phyloP scores from a whole-genome alignment of 2,888 invertebrate species.

The Strigamia transsilvanica region DNA sequence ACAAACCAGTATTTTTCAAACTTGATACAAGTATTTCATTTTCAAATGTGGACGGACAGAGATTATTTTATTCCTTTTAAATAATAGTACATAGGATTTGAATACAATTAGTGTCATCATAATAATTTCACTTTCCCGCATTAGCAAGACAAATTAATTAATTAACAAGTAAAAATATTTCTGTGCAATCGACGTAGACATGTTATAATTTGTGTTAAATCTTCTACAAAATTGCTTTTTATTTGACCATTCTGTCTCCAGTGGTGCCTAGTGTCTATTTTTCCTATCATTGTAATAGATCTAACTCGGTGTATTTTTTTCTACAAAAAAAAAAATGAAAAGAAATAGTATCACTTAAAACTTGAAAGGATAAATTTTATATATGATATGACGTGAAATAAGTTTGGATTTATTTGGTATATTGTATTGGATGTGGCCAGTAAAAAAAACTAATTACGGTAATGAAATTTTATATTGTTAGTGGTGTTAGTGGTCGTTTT shows the following conservation, averaged over 20 bases:
- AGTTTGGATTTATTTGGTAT: constrained; percentile 30
- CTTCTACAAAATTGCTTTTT: background rate
- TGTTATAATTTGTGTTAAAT: background rate
- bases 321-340: constrained; percentile 13
- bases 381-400: constrained; percentile 29
- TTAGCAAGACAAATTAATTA: background rate
- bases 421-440: constrained; percentile 40
- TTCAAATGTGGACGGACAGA: background rate
- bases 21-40: constrained; percentile 1
- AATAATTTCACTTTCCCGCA: background rate
- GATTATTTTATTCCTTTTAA: constrained; percentile 24
- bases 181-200: background rate
- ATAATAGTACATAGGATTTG: background rate
- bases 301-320: constrained; percentile 42
- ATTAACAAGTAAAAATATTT: background rate
- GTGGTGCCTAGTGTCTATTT: constrained; percentile 49
- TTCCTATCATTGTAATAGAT: constrained; percentile 49
- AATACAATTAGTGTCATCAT: background rate
- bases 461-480: background rate
- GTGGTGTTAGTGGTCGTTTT: background rate
- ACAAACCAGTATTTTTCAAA: constrained; percentile 39
- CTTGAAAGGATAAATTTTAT: constrained; percentile 42
- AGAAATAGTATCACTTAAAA: constrained; percentile 9
- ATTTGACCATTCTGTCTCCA: constrained; percentile 23
- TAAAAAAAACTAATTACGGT: background rate